phyloP scores from a whole-genome alignment of 2,888 invertebrate species.

The Galerucella calmariensis region DNA sequence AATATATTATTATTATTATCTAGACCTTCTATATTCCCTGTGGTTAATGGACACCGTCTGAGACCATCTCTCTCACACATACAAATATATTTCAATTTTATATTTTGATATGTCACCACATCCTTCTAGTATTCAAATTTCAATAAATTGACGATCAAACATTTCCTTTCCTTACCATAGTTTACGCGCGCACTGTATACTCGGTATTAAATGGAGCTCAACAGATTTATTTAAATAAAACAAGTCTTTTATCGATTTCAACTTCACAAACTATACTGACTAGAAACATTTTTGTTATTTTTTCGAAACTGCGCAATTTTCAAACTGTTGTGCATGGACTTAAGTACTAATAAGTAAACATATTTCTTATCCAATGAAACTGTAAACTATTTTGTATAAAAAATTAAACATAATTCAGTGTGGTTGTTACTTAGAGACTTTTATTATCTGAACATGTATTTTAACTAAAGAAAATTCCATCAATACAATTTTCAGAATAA shows the following conservation, averaged over 20 bases:
- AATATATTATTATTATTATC: too few species aligned
- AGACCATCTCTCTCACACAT: too few species aligned
- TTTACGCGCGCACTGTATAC: too few species aligned
- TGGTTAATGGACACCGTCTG: too few species aligned
- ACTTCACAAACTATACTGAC: background rate
- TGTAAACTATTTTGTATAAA: background rate
- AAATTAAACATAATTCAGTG: background rate
- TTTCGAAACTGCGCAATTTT: background rate
- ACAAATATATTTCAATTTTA: too few species aligned
- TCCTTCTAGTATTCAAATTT: too few species aligned
- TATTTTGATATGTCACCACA: too few species aligned
- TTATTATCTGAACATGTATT: background rate
- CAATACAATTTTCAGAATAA: background rate
- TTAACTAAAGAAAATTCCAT: background rate
- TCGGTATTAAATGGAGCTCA: background rate
- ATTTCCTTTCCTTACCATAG: too few species aligned
- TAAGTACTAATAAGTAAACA: constrained; percentile 11
- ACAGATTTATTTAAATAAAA: background rate
- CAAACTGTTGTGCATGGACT: background rate
- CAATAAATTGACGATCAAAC: too few species aligned
- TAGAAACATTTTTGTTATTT: background rate
- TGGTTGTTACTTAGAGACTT: background rate
- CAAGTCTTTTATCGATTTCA: background rate
- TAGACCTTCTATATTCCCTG: too few species aligned
- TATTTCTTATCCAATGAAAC: constrained; percentile 34